Evolutionary conservation across 2,113 vertebrate species (phyloP), one percentile per base, ranked within the genome.

Genomic region (Neomonachus schauinslandi): DNA sequence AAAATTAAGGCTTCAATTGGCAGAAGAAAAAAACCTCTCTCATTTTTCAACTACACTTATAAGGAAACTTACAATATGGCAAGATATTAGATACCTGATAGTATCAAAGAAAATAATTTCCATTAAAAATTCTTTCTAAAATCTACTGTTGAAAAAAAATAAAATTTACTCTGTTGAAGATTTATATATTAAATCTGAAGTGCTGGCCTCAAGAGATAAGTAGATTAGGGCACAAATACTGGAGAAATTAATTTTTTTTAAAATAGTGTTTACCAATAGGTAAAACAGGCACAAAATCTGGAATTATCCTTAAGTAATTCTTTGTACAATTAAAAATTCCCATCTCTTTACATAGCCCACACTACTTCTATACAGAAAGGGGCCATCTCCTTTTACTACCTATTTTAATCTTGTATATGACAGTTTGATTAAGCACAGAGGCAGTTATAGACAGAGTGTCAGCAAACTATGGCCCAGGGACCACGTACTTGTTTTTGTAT

Each of bases 181-280:
- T 80, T 63, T 90, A 86, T n/a, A 82, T 31, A 67, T 67, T 88
- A 89, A 86, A 94, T 61, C 42, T 83, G 69, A 91, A 89, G 19
- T 88, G 63, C 16, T 71, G 46, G 33, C 15, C 46, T 85, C 31
- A 92, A 89, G 21, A 15, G 9, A 71, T 63, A 93, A 59, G 26
- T 16, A 77, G 39, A 33, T 71, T 31, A 31, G 5, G 59, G 36
- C 8, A n/a, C n/a, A 87, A 89, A 88, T 55, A 94, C 5, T 61
- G 10, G n/a, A 79, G 2, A 15, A 96, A 72, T 77, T 93, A 2
- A 31, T 21, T 22, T 4, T 39, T 84, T 88, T 82, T 86, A 77
- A 92, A 1, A 36, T 15, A 90, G 18, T 83, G 24, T 31, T 93
- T 69, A 93, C 11, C 84, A 65, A 76, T 8, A 83, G 6, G 5